These are phyloP conservation scores for Phocoena sinus DNA, from an alignment of 2,113 vertebrate genomes.

Conservation along the genomic window DNA sequence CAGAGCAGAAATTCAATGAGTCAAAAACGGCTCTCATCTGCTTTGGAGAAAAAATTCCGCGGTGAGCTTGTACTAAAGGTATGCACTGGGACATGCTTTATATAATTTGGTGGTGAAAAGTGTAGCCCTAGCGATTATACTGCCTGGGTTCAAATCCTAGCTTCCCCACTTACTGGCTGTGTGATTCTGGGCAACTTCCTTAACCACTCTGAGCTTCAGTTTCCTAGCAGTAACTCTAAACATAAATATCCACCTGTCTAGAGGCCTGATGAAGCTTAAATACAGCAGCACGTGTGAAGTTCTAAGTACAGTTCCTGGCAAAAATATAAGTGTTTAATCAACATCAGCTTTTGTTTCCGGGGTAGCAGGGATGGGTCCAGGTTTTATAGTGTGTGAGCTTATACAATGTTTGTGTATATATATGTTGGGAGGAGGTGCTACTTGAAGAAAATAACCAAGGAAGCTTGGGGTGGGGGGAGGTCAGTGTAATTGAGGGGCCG, in stretches of 20 bases:
- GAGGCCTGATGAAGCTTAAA: not conserved
- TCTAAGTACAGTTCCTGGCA: no score
- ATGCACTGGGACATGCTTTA: fast-evolving
- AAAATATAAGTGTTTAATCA: not conserved
- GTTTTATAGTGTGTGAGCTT: not conserved
- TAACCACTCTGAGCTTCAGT: not conserved
- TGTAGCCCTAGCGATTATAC: no score
- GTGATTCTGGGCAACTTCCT: not conserved
- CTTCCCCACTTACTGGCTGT: not conserved
- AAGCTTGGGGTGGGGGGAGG: not conserved
- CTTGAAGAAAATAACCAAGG: not conserved
- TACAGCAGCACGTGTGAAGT: not conserved
- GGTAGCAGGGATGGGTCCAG: no score
- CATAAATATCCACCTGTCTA: no score
- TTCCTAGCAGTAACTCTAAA: not conserved
- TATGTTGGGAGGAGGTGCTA: not conserved
- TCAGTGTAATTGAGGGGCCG: fast-evolving
- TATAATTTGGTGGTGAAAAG: not conserved
- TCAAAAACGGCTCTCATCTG: not conserved
- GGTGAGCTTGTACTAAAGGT: not conserved
- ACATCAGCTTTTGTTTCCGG: not conserved
- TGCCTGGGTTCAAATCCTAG: not conserved
- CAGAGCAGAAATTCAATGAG: not conserved
- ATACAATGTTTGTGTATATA: not conserved
- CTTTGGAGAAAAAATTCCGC: not conserved